Base-by-base conservation (phyloP, 2,888 invertebrate genomes). In the Tetramorium bicarinatum region DNA sequence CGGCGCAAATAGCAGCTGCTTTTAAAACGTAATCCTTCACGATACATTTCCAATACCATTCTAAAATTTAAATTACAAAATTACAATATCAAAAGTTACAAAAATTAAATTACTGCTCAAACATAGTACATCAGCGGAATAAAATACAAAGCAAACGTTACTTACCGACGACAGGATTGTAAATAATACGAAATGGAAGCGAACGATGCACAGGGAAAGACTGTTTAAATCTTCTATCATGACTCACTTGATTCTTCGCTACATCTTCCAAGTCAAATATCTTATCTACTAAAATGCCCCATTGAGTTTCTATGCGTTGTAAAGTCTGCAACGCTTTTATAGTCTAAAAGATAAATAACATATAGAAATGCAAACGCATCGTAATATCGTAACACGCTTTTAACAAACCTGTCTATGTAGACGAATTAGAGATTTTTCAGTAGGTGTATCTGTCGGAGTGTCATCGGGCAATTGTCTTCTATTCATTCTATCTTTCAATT, bases 31-130 rank as follows among this genome's bases (percentile, higher is more conserved):
- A 98, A 71, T 97, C 97, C 91, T 97, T 97, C 29, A 98, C 89
- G 82, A 97, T 94, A 95, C 99, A 99, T 94, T 98, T 98, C 99
- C 99, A 99, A 95, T 99, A 99, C 99, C 99, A 99, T 95, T 99
- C 99, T 98, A 95, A 85, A 96, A 95, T 85, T 87, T 44, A 64
- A 81, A 74, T 56, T 44, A 56, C 6, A 56, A 44, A 21, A 41
- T 77, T 25, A 29, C n/a, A 41, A 0, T 52, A 34, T 49, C 4
- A 2, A 38, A 41, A 41, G 8, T 2, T 54, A 34, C 3, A 64
- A n/a, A 54, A 54, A 54, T 76, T 21, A 38, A 76, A 64, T 54
- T 44, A 44, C 15, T 44, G 34, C 49, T 0, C 21, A 7, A 72
- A 54, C 6, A 44, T 74, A 21, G 29, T 15, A 69, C 15, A 47